These are phyloP conservation scores for Agrochola lychnidis DNA, from an alignment of 2,888 invertebrate genomes.

Conservation along the genomic window DNA sequence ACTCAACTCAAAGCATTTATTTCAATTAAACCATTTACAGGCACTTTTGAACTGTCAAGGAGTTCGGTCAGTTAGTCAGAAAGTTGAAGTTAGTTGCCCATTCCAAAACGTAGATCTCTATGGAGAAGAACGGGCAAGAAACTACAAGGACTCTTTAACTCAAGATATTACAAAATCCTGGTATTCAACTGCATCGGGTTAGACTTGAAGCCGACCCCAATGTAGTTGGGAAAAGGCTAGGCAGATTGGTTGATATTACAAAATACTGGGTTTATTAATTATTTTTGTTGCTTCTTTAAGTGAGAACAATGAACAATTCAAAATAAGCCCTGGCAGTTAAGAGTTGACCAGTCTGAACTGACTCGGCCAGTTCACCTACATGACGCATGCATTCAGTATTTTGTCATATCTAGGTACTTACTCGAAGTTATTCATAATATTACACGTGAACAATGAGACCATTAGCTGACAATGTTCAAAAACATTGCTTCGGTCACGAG, in stretches of 20 bases:
- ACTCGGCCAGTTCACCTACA: background rate
- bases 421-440: slow-evolving; percentile 13
- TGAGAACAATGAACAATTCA: background rate
- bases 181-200: no score
- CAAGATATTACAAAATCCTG: background rate
- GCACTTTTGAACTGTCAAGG: background rate
- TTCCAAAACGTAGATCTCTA: background rate
- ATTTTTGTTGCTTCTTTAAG: background rate
- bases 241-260: no score
- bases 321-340: background rate
- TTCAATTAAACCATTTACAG: background rate
- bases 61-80: background rate
- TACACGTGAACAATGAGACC: slow-evolving; percentile 36
- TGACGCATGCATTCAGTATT: background rate
- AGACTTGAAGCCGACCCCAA: no score
- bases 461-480: slow-evolving; percentile 16
- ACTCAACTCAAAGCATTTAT: background rate
- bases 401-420: background rate
- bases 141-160: background rate
- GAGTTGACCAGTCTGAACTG: background rate
- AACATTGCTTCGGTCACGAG: slow-evolving; percentile 15
- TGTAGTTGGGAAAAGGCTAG: no score
- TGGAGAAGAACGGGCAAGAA: background rate
- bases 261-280: no score
- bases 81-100: background rate